These are phyloP conservation scores for Corythaixoides concolor DNA, from an alignment of 2,113 vertebrate species.

Conservation along the genomic window DNA sequence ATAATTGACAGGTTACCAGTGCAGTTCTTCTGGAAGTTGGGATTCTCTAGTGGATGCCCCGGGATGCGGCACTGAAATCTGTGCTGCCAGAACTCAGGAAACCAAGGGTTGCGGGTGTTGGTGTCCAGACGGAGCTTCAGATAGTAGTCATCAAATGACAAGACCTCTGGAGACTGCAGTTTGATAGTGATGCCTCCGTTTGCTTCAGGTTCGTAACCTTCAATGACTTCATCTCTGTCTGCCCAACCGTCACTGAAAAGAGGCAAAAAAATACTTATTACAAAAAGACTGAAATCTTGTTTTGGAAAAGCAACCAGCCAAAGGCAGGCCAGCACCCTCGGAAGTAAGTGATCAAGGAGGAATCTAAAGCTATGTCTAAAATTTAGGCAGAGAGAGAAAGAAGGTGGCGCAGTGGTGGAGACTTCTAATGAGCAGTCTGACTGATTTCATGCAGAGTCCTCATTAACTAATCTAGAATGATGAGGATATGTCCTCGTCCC, in stretches of 20 bases:
- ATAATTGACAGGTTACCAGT: slow-evolving; percentile 79
- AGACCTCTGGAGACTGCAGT: slow-evolving; percentile 91
- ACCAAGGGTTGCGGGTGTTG: slow-evolving; percentile 96
- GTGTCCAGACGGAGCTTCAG: slow-evolving; percentile 90
- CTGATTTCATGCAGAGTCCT: background rate
- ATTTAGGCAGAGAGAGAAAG: background rate
- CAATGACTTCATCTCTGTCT: slow-evolving; percentile 97
- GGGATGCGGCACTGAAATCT: slow-evolving; percentile 94
- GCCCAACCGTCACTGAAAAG: slow-evolving; percentile 94
- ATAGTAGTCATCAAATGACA: slow-evolving; percentile 93
- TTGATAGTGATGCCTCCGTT: slow-evolving; percentile 98
- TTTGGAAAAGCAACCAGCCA: background rate
- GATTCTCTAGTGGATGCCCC: slow-evolving; percentile 89
- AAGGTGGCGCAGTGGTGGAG: background rate
- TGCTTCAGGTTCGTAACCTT: slow-evolving; percentile 94
- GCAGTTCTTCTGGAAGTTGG: slow-evolving; percentile 91
- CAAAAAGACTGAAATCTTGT: background rate
- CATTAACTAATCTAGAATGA: slow-evolving; percentile 6
- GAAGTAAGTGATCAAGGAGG: background rate
- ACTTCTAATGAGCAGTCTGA: background rate
- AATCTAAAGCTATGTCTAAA: background rate
- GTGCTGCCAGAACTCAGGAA: slow-evolving; percentile 97
- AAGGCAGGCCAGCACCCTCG: background rate
- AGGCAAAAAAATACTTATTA: background rate
- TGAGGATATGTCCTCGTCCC: background rate